These are phyloP conservation scores for Tetranychus cinnabarinus DNA, from an alignment of 1,140 invertebrate species.

Conservation along the genomic window DNA sequence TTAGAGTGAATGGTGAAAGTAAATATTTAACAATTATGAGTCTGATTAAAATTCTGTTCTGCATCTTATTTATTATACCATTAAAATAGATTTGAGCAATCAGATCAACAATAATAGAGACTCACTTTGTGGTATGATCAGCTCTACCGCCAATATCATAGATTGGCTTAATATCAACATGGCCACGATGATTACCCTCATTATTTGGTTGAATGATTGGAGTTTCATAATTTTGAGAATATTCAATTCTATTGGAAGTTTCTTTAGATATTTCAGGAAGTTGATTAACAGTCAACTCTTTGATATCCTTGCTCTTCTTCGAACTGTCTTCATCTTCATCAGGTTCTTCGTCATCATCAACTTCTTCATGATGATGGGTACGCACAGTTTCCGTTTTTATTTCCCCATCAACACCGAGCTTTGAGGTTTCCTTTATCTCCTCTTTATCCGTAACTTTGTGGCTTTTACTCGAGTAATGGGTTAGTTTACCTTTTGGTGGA, in stretches of 20 bases:
- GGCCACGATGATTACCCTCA: too few species aligned
- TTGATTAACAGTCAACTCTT: too few species aligned
- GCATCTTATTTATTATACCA: too few species aligned
- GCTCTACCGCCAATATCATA: neutral
- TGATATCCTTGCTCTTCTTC: too few species aligned
- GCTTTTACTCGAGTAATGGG: constrained; percentile 23
- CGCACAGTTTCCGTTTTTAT: constrained; percentile 46
- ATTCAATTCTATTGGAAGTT: neutral
- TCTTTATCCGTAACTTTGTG: constrained; percentile 50
- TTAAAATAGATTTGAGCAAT: too few species aligned
- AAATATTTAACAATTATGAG: too few species aligned
- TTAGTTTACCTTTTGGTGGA: constrained; percentile 8
- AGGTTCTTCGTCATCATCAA: constrained; percentile 36
- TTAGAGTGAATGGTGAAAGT: too few species aligned
- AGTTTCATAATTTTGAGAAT: neutral
- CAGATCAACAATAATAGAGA: neutral
- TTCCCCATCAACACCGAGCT: constrained; percentile 38
- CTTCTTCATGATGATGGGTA: constrained; percentile 30
- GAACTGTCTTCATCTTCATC: constrained; percentile 18
- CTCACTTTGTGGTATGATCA: neutral
- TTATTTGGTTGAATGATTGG: neutral
- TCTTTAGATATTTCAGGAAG: neutral
- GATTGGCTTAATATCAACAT: neutral
- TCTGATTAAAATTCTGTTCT: too few species aligned
- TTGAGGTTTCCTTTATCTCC: constrained; percentile 42